A percentile compares a stretch with the other conserved stretches of the same genome.
Evolutionary conservation across 2,113 vertebrate genomes (phyloP).

Genomic region (Uria aalge): DNA sequence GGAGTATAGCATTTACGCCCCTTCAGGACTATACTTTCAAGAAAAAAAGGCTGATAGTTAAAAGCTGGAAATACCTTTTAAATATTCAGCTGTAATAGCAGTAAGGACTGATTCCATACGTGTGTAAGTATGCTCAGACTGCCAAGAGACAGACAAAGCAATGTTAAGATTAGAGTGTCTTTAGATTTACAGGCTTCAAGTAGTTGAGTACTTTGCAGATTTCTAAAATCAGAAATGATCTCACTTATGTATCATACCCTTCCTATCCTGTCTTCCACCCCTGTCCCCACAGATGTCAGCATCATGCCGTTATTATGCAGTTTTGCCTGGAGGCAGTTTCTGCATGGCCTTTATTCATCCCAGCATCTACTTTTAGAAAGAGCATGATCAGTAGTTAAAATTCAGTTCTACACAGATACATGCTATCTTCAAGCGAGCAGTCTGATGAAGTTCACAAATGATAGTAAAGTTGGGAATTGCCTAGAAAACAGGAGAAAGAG

Average conservation of each 20-base stretch:
- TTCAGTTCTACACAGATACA: not conserved
- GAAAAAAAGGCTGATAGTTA: not conserved
- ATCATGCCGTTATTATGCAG: not conserved
- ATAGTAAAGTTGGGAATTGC: not conserved
- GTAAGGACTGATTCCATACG: not conserved
- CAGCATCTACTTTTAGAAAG: not conserved
- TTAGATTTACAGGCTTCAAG: not conserved
- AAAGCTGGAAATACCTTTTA: not conserved
- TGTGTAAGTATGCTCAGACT: not conserved
- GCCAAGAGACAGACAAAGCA: not conserved
- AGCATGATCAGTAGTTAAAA: not conserved
- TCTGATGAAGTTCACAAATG: not conserved
- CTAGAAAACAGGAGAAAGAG: not conserved
- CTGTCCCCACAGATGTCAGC: not conserved
- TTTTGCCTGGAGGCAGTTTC: not conserved
- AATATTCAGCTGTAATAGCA: not conserved
- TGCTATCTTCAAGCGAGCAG: not conserved
- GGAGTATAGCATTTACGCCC: not conserved
- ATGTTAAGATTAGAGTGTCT: not conserved
- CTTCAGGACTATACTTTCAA: not conserved
- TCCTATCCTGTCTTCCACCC: not conserved
- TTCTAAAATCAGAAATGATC: not conserved
- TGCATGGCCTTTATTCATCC: not conserved
- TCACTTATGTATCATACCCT: not conserved
- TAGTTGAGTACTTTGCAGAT: not conserved